A percentile compares a stretch with the other conserved stretches of the same genome.
phyloP scores from a whole-genome alignment of 2,113 vertebrate species.

The Mobula hypostoma region DNA sequence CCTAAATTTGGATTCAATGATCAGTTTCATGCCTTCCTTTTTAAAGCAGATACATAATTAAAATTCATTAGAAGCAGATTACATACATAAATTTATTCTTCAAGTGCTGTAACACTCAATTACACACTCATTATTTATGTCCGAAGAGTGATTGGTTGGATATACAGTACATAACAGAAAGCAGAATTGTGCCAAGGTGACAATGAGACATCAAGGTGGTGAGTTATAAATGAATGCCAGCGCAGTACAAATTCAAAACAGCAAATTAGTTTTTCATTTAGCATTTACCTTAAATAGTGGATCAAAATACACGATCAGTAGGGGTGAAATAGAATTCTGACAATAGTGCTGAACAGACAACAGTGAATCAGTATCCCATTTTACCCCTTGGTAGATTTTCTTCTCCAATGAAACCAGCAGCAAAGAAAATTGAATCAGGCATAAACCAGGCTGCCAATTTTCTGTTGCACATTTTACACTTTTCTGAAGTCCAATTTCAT shows the following conservation, averaged over 20 bases:
- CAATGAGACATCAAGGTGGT: background rate
- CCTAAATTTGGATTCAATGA: background rate
- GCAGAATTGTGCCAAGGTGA: background rate
- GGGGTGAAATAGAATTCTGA: background rate
- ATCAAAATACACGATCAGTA: background rate
- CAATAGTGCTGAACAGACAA: background rate
- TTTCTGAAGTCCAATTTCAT: background rate
- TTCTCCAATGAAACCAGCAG: background rate
- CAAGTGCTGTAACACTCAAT: background rate
- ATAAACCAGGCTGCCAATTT: background rate
- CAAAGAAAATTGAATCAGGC: background rate
- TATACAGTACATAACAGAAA: background rate
- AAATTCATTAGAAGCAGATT: constrained; percentile 3
- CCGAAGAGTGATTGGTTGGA: constrained; percentile 15
- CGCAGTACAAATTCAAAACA: background rate
- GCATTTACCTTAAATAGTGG: background rate
- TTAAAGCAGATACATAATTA: background rate
- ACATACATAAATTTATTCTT: background rate
- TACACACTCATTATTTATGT: background rate
- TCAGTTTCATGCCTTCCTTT: background rate
- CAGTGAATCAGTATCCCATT: background rate
- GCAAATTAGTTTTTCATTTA: background rate
- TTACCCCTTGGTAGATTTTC: background rate
- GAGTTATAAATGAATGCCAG: background rate
- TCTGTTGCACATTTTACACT: background rate